Conservation (phyloP, 2,888 invertebrate species). For the Drosophila anomelani region DNA sequence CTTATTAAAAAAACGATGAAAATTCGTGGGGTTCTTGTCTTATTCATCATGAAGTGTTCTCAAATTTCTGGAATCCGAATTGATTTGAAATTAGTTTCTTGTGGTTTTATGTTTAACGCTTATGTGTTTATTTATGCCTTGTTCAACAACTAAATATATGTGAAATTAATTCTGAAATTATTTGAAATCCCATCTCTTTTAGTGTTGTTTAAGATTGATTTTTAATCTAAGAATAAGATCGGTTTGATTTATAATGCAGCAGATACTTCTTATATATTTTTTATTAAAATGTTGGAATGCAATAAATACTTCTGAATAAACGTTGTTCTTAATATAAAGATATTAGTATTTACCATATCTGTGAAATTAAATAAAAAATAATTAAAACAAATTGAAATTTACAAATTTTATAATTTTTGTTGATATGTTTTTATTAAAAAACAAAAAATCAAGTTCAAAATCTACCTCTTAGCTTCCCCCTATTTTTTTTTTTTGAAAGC, state of each 20-base stretch:
- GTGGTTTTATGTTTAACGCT: neutral
- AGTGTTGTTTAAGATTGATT: no score
- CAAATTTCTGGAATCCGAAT: neutral
- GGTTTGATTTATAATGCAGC: neutral
- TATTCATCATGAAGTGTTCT: conserved; percentile 6
- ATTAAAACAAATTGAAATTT: no score
- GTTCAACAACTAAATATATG: neutral
- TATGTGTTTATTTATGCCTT: no score
- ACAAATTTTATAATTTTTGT: no score
- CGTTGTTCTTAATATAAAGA: neutral
- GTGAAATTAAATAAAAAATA: no score
- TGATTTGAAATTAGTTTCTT: neutral
- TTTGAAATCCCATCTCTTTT: neutral
- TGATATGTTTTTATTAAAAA: neutral
- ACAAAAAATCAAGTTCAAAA: neutral
- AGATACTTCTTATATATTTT: no score
- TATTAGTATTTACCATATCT: no score
- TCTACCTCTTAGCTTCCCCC: neutral
- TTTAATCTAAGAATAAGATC: neutral
- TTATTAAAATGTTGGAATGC: no score
- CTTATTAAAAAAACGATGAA: neutral
- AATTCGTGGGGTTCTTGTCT: neutral
- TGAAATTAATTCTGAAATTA: neutral
- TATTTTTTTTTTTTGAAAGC: conserved; percentile 7
- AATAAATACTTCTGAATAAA: no score